These are phyloP conservation scores for Diadema setosum DNA, from an alignment of 35 echinoderm and acorn worm species.

Conservation along the genomic window DNA sequence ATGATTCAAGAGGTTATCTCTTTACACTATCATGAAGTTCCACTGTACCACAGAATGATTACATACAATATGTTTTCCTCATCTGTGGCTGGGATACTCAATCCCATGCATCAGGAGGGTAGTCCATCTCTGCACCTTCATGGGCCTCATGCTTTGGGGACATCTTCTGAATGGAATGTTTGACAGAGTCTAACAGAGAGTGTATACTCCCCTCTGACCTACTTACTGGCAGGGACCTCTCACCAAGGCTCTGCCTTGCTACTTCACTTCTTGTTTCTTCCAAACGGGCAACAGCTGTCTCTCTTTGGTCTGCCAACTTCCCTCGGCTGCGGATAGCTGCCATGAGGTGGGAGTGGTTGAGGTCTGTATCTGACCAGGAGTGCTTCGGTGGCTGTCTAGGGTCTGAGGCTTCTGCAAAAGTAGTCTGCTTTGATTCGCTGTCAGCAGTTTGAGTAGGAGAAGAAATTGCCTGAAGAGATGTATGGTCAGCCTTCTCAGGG, in stretches of 20 bases:
- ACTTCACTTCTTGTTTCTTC: not conserved
- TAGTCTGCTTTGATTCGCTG: too few species aligned
- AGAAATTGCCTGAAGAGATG: not conserved
- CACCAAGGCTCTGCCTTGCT: not conserved
- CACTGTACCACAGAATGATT: too few species aligned
- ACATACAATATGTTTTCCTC: too few species aligned
- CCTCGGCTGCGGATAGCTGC: constrained; percentile 25
- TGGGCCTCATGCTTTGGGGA: constrained; percentile 9
- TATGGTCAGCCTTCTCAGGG: not conserved
- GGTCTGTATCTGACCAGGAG: constrained; percentile 28
- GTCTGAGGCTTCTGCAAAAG: not conserved
- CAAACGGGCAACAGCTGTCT: constrained; percentile 25
- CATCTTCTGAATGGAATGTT: constrained; percentile 12
- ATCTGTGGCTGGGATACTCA: too few species aligned
- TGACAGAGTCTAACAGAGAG: not conserved
- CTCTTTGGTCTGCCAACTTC: not conserved
- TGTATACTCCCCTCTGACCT: constrained; percentile 12
- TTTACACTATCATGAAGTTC: too few species aligned
- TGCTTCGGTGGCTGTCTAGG: not conserved
- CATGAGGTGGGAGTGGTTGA: constrained; percentile 28
- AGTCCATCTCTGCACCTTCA: not conserved
- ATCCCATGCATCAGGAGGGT: constrained; percentile 3
- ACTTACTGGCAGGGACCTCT: not conserved
- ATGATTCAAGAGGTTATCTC: too few species aligned
- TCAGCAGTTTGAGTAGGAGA: not conserved